Conservation (phyloP, 2,113 vertebrate species). For the Oophaga pumilio region DNA sequence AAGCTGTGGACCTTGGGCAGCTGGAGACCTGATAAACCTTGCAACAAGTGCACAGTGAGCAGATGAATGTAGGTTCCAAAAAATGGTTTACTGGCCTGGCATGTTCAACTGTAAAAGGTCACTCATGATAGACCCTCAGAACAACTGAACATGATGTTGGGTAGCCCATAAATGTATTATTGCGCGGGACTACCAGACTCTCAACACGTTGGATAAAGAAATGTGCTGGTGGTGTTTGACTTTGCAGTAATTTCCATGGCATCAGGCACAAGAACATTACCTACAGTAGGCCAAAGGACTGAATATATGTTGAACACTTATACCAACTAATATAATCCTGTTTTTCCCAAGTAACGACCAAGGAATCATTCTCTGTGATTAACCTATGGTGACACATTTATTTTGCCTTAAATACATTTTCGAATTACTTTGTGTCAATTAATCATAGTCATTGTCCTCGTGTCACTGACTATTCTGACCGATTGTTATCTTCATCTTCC, state of each 20-base stretch:
- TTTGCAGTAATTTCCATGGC: constrained; percentile 61
- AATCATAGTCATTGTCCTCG: background rate
- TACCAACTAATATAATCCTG: constrained; percentile 57
- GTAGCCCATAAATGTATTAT: constrained; percentile 54
- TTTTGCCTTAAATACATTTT: constrained; percentile 80
- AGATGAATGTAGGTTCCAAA: constrained; percentile 50
- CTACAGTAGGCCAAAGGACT: constrained; percentile 75
- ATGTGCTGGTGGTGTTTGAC: constrained; percentile 49
- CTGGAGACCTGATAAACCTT: constrained; percentile 61
- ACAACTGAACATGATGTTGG: constrained; percentile 47
- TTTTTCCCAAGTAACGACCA: constrained; percentile 68
- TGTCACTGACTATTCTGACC: background rate
- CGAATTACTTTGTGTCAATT: constrained; percentile 67
- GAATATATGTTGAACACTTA: constrained; percentile 61
- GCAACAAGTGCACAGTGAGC: constrained; percentile 58
- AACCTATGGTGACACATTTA: constrained; percentile 75
- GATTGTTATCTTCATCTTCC: no score
- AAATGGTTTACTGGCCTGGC: background rate
- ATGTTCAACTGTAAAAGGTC: background rate
- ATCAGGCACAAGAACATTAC: constrained; percentile 63
- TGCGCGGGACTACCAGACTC: background rate
- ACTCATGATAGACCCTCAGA: background rate
- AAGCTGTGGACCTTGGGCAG: constrained; percentile 59
- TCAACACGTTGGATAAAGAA: constrained; percentile 9
- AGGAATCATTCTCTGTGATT: constrained; percentile 70